Evolutionary conservation across 2,113 vertebrate species (phyloP).

Genomic region (Benthochromis sp.): DNA sequence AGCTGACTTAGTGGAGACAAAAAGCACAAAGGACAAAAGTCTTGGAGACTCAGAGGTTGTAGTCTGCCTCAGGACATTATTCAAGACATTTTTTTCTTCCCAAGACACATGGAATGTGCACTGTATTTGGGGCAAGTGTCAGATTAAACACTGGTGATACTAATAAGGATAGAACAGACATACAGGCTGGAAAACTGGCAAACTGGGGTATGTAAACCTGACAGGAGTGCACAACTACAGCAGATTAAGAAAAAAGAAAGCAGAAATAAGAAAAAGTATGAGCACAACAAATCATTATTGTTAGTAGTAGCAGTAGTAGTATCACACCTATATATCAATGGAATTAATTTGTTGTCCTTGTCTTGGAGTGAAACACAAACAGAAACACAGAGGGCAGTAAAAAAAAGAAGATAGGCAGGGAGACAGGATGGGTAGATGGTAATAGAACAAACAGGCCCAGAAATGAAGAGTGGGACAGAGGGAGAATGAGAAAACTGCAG

Average conservation of each 20-base stretch:
- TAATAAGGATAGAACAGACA: neutral
- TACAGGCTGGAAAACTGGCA: neutral
- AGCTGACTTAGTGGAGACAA: neutral
- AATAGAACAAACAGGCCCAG: neutral
- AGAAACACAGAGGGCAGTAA: neutral
- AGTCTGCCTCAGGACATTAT: neutral
- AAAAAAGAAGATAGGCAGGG: neutral
- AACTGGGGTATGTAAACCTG: neutral
- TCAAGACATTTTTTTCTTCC: neutral
- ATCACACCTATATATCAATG: neutral
- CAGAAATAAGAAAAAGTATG: neutral
- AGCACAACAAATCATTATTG: neutral
- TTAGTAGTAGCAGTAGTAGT: neutral
- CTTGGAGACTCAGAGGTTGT: neutral
- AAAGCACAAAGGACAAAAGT: neutral
- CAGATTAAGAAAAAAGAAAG: neutral
- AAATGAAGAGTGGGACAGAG: neutral
- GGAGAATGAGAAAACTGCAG: neutral
- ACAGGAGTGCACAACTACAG: neutral
- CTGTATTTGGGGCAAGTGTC: neutral
- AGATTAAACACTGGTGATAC: neutral
- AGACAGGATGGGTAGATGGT: neutral
- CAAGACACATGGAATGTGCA: neutral
- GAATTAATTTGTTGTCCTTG: neutral
- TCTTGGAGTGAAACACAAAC: neutral